These are phyloP conservation scores for Meiosimyza decipiens DNA, from an alignment of 2,888 invertebrate species.

Conservation along the genomic window DNA sequence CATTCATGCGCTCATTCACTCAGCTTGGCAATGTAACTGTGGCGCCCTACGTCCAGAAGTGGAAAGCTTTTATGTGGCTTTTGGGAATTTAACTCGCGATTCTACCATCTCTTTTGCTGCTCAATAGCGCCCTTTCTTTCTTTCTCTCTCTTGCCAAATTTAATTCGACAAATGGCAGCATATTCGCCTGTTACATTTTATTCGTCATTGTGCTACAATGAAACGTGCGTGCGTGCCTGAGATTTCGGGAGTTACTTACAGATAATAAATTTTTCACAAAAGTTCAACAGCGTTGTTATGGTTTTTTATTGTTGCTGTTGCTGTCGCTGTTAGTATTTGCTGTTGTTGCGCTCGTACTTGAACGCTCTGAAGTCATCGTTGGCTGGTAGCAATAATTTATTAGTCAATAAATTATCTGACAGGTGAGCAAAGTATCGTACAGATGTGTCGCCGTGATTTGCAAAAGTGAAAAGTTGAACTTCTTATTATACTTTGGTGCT, in stretches of 20 bases:
- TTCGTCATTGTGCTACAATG: no score
- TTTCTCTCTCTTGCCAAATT: no score
- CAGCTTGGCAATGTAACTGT: no score
- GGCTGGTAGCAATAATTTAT: slow-evolving; percentile 22
- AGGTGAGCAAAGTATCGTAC: background rate
- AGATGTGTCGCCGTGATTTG: slow-evolving; percentile 7
- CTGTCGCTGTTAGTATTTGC: slow-evolving; percentile 26
- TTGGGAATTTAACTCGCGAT: no score
- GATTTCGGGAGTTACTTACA: slow-evolving; percentile 19
- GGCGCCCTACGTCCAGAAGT: no score
- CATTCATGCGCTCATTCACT: no score
- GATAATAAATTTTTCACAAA: no score
- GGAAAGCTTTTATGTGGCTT: no score
- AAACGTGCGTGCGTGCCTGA: slow-evolving; percentile 39
- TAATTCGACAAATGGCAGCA: no score
- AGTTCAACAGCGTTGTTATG: background rate
- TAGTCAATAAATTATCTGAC: slow-evolving; percentile 26
- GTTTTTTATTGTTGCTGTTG: slow-evolving; percentile 23
- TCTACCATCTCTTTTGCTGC: no score
- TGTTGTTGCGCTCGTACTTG: slow-evolving; percentile 14
- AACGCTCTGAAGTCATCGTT: slow-evolving; percentile 22
- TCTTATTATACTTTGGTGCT: slow-evolving; percentile 7
- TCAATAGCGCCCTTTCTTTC: no score
- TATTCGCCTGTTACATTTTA: no score
- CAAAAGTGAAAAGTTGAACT: slow-evolving; percentile 5